Conservation (phyloP, 2,113 vertebrate genomes). For the Tachycineta bicolor region DNA sequence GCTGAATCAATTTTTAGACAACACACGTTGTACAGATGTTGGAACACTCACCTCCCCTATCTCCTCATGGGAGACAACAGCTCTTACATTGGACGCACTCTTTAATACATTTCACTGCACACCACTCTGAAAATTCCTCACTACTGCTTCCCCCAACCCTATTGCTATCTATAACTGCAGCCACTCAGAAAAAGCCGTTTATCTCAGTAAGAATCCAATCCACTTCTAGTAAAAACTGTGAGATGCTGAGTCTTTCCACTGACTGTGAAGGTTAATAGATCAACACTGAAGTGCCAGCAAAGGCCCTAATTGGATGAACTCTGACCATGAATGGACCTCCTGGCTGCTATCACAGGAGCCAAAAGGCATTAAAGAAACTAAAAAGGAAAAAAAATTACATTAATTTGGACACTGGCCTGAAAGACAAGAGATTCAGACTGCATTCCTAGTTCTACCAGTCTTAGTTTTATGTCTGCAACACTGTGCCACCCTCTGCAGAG, state of each 20-base stretch:
- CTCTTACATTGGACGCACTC: fast-evolving
- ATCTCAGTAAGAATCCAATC: background rate
- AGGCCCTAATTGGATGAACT: background rate
- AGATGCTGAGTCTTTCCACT: background rate
- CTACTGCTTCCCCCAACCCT: background rate
- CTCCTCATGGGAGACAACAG: background rate
- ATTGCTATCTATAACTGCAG: background rate
- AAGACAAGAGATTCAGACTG: background rate
- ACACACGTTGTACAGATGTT: background rate
- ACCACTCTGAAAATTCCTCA: background rate
- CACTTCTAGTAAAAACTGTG: background rate
- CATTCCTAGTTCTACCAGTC: background rate
- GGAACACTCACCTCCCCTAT: background rate
- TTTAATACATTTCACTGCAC: background rate
- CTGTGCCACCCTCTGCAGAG: background rate
- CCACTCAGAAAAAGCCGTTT: background rate
- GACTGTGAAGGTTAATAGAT: background rate
- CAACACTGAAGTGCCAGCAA: background rate
- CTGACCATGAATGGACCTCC: background rate
- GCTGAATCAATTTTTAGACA: background rate
- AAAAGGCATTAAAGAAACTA: background rate
- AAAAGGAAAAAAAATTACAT: background rate
- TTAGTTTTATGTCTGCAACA: background rate
- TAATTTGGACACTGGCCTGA: background rate
- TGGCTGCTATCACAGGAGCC: background rate